Conservation (phyloP, 2,797 vertebrate genomes). For the Cheirogaleus major region DNA sequence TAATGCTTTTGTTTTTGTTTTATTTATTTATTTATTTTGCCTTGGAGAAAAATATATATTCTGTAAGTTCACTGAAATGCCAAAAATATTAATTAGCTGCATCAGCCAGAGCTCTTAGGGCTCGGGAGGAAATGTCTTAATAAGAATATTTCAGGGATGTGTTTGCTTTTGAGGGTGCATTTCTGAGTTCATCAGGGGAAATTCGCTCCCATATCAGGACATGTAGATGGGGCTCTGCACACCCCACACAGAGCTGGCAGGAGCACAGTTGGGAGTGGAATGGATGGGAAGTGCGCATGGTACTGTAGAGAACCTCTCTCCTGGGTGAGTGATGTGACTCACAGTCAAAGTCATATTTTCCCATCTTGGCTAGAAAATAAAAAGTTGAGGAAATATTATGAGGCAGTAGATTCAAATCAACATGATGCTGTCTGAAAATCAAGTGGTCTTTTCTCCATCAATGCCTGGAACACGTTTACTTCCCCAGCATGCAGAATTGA, state of each 20-base stretch:
- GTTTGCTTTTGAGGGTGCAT: neutral
- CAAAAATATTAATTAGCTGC: constrained; percentile 33
- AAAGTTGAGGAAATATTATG: neutral
- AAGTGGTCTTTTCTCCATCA: neutral
- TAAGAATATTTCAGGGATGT: constrained; percentile 23
- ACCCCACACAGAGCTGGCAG: neutral
- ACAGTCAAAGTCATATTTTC: constrained; percentile 35
- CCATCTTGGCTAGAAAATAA: constrained; percentile 34
- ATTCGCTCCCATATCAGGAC: neutral
- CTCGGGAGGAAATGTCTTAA: constrained; percentile 27
- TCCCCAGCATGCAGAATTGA: neutral
- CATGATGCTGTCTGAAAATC: constrained; percentile 26
- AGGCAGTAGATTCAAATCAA: constrained; percentile 26
- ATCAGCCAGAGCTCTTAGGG: neutral
- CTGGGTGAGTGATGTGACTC: constrained; percentile 3
- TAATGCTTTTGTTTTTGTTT: neutral
- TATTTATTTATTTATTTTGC: neutral
- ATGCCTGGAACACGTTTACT: neutral
- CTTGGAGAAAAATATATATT: constrained; percentile 7
- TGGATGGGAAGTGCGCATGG: neutral
- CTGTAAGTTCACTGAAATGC: constrained; percentile 27
- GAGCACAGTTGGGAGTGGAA: neutral
- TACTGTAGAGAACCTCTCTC: neutral
- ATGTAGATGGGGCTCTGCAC: accelerated
- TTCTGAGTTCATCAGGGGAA: neutral